Percentiles rank a stretch among this genome's conserved stretches.
Evolutionary conservation across 2,797 vertebrate species (phyloP).

Genomic region (Pygocentrus nattereri): DNA sequence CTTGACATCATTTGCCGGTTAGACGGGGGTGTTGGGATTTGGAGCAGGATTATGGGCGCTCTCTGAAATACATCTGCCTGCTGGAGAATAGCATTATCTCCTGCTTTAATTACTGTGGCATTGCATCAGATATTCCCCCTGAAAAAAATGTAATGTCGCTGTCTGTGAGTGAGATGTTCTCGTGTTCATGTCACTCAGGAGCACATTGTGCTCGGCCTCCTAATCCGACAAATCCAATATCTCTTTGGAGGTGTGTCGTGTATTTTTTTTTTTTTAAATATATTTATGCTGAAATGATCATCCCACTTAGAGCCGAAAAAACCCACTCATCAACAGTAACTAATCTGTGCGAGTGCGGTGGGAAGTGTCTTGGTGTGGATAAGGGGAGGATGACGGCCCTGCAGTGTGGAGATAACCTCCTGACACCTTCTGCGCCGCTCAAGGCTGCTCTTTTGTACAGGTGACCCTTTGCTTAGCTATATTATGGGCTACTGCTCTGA

Average conservation of each 20-base stretch:
- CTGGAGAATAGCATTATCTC: constrained; percentile 62
- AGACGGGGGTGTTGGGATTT: constrained; percentile 65
- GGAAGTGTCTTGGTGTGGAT: constrained; percentile 47
- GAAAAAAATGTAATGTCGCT: constrained; percentile 78
- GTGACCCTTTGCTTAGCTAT: constrained; percentile 60
- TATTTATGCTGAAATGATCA: constrained; percentile 53
- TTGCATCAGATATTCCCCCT: constrained; percentile 84
- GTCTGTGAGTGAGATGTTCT: constrained; percentile 64
- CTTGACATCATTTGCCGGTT: constrained; percentile 53
- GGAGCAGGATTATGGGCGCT: constrained; percentile 64
- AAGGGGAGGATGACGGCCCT: constrained; percentile 55
- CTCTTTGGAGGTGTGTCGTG: constrained; percentile 52
- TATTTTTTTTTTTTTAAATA: constrained; percentile 46
- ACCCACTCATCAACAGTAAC: constrained; percentile 31
- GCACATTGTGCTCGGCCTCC: constrained; percentile 53
- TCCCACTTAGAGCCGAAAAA: constrained; percentile 36
- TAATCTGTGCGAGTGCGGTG: constrained; percentile 50
- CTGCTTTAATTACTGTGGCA: constrained; percentile 76
- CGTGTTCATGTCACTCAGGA: constrained; percentile 55
- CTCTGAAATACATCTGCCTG: constrained; percentile 65
- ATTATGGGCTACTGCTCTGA: constrained; percentile 50
- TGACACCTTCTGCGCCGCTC: constrained; percentile 57
- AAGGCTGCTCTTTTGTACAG: constrained; percentile 55
- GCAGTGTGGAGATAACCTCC: constrained; percentile 61
- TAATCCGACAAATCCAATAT: constrained; percentile 63